Evolutionary conservation across 1,140 invertebrate species (phyloP), one percentile per base, ranked within the genome.

Genomic region (Myzus persicae): DNA sequence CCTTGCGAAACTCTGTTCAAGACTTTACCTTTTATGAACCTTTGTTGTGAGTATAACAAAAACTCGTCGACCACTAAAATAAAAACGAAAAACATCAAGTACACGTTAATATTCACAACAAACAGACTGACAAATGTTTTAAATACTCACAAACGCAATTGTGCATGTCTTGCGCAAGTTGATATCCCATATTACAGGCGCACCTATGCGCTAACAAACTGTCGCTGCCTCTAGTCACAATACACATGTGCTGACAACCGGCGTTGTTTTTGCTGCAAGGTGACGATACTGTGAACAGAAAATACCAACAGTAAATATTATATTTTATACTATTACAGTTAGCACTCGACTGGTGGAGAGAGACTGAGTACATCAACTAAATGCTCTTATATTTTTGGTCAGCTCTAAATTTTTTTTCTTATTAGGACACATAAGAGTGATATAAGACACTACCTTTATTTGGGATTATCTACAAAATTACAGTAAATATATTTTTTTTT

Each of bases 41-140:
- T 97, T 94, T 99, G 99, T 94, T 99, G 98, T 0, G 98, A 99
- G 95, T 99, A 99, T 96, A 99, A 97, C 0, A 99, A 96, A 95
- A 99, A 99, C 94, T 99, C 98, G 59, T 97, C 96, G 1, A 99
- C 97, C 38, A 97, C 96, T 96, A 94, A 93, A 95, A 84, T 40
- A 26, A 40, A 84, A 95, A 93, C 94, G 93, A 93, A 93, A 88
- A 94, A 89, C 51, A 14, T 76, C 59, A 76, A 11, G 0, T 88
- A 26, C 6, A 89, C 2, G 46, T 36, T 24, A 87, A 46, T 76
- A 87, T 87, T 46, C 31, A 26, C 54, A 38, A 81, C 7, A 22
- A 85, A 44, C n/a, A n/a, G n/a, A n/a, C n/a, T n/a, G n/a, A n/a
- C 1, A 0, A 54, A 38, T 90, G 20, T 59, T 54, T 54, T 51